Percentiles rank a stretch among this genome's conserved stretches.
phyloP scores from a whole-genome alignment of 35 echinoderm and acorn worm genomes.

The Lytechinus pictus region DNA sequence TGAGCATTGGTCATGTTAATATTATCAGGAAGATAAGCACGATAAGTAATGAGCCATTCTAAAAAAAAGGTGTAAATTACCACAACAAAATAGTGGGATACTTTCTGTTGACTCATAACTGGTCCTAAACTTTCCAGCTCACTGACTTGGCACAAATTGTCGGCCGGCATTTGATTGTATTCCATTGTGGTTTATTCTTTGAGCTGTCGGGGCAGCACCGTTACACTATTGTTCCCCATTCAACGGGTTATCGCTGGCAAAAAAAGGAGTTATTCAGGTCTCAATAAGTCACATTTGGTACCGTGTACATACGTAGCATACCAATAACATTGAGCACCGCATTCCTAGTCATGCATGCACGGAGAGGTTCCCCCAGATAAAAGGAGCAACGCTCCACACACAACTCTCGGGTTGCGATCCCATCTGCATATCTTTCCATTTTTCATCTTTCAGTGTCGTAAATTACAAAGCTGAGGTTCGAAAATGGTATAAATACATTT shows the following conservation, averaged over 20 bases:
- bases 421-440: background rate
- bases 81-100: background rate
- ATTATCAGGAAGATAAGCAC: too few relatives aligned
- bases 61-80: too few relatives aligned
- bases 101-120: background rate
- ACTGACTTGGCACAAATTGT: background rate
- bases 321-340: slow-evolving; percentile 23
- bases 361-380: background rate
- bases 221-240: slow-evolving; percentile 9
- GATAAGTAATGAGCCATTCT: too few relatives aligned
- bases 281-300: background rate
- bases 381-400: background rate
- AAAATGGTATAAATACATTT: background rate
- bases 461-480: background rate
- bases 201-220: background rate
- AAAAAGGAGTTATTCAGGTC: background rate
- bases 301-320: slow-evolving; percentile 37
- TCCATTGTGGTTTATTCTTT: background rate
- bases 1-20: too few relatives aligned
- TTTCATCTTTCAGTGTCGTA: background rate
- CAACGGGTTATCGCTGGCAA: background rate
- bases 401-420: background rate
- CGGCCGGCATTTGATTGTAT: background rate
- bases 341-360: background rate
- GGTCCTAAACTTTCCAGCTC: background rate